Conservation (phyloP, 2,113 vertebrate genomes). For the Romanogobio albipinnatus region DNA sequence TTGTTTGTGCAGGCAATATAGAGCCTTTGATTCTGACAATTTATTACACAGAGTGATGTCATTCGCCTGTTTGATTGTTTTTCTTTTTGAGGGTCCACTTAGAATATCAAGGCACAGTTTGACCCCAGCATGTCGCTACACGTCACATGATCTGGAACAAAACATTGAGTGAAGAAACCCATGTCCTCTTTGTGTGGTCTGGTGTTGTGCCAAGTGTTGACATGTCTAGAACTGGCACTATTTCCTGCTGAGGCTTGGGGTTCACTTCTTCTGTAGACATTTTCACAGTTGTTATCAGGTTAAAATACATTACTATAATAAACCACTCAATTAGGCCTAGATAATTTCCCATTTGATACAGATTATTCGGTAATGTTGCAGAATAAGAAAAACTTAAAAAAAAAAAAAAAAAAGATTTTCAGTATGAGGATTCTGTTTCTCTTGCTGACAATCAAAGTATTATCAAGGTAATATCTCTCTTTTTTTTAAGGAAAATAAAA, state of each 20-base stretch:
- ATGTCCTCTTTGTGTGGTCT: conserved; percentile 58
- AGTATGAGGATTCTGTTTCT: neutral
- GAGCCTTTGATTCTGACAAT: neutral
- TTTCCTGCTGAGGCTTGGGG: conserved; percentile 4
- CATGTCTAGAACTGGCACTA: conserved; percentile 37
- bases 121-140: conserved; percentile 57
- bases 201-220: conserved; percentile 56
- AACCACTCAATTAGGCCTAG: neutral
- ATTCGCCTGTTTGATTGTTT: neutral
- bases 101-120: conserved; percentile 47
- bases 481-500: neutral
- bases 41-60: neutral
- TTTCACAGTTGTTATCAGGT: neutral
- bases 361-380: too few species aligned
- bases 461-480: too few species aligned
- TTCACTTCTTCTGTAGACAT: neutral
- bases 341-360: neutral
- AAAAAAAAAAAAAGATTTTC: too few species aligned
- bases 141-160: conserved; percentile 56
- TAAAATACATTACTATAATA: neutral
- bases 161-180: conserved; percentile 49
- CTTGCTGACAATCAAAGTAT: neutral
- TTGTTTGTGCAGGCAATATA: neutral
- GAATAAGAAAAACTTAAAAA: neutral
- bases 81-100: conserved; percentile 30